These are phyloP conservation scores for Chesias legatella DNA, from an alignment of 2,888 invertebrate genomes.

Conservation along the genomic window DNA sequence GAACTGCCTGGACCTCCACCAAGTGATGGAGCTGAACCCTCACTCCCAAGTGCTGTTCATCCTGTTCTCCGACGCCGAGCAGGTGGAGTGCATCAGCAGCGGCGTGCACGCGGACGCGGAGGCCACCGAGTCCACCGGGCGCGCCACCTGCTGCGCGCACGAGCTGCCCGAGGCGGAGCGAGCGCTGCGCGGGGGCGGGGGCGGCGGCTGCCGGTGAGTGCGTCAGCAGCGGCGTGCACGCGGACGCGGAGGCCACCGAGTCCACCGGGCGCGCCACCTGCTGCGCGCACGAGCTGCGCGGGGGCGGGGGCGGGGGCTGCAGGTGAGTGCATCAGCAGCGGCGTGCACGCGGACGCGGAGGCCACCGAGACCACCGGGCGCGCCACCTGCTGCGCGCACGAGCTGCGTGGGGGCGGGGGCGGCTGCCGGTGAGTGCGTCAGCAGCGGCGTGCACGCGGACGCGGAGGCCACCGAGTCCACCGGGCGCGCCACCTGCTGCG, in stretches of 20 bases:
- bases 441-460: conserved; percentile 17
- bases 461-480: conserved; percentile 51
- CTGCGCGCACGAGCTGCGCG: conserved; percentile 48
- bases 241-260: conserved; percentile 45
- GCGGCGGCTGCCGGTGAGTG: conserved; percentile 10
- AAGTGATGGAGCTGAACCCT: conserved; percentile 62
- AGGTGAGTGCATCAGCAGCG: too few species aligned
- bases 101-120: conserved; percentile 30
- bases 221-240: conserved; percentile 9
- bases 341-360: too few species aligned
- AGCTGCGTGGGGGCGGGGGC: conserved; percentile 39
- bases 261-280: conserved; percentile 41
- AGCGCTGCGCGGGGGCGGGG: conserved; percentile 33
- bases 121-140: conserved; percentile 51
- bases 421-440: conserved; percentile 5
- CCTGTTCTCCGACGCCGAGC: conserved; percentile 51
- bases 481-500: conserved; percentile 34
- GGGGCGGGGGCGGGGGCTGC: conserved; percentile 50
- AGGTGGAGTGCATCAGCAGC: conserved; percentile 20
- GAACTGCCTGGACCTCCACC: conserved; percentile 74
- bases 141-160: conserved; percentile 34
- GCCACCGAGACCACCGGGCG: conserved; percentile 52
- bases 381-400: conserved; percentile 36
- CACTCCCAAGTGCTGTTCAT: conserved; percentile 64
- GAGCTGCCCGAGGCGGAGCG: conserved; percentile 56